Conservation (phyloP, 1,140 invertebrate species). For the Cepaea nemoralis region DNA sequence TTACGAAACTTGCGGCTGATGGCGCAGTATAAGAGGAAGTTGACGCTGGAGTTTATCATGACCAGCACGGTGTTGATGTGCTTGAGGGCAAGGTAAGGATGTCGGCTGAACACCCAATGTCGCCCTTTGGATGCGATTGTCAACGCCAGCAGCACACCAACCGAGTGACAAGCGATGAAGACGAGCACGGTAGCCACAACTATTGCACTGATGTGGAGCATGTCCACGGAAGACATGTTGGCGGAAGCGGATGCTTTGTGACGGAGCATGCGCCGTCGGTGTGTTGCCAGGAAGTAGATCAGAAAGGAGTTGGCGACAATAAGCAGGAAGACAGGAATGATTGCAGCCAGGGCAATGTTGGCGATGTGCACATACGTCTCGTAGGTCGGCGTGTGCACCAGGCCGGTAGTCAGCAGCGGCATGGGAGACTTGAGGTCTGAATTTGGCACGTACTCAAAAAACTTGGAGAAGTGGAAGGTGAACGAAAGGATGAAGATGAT, state of each 20-base stretch:
- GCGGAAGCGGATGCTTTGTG: conserved; percentile 36
- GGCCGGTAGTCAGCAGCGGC: conserved; percentile 78
- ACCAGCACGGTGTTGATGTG: conserved; percentile 85
- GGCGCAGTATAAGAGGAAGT: conserved; percentile 96
- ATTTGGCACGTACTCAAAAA: conserved; percentile 65
- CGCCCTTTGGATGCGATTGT: conserved; percentile 50
- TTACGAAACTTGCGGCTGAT: conserved; percentile 93
- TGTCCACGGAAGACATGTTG: conserved; percentile 45
- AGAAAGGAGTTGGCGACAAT: conserved; percentile 91
- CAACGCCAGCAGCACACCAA: conserved; percentile 51
- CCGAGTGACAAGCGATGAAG: conserved; percentile 85
- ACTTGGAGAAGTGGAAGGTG: conserved; percentile 86
- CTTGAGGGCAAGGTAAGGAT: conserved; percentile 42
- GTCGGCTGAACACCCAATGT: conserved; percentile 40
- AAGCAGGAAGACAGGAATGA: conserved; percentile 92
- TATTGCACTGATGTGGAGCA: conserved; percentile 80
- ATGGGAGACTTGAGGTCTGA: conserved; percentile 65
- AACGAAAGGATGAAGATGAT: conserved; percentile 84
- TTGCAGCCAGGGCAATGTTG: conserved; percentile 74
- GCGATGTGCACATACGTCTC: conserved; percentile 61
- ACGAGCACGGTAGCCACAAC: conserved; percentile 91
- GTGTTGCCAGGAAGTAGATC: conserved; percentile 84
- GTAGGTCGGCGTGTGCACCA: conserved; percentile 82
- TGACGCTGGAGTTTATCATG: conserved; percentile 94
- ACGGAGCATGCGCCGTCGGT: conserved; percentile 76